These are phyloP conservation scores for Sebastes paucispinis DNA, from an alignment of 2,797 vertebrate genomes.

Conservation along the genomic window DNA sequence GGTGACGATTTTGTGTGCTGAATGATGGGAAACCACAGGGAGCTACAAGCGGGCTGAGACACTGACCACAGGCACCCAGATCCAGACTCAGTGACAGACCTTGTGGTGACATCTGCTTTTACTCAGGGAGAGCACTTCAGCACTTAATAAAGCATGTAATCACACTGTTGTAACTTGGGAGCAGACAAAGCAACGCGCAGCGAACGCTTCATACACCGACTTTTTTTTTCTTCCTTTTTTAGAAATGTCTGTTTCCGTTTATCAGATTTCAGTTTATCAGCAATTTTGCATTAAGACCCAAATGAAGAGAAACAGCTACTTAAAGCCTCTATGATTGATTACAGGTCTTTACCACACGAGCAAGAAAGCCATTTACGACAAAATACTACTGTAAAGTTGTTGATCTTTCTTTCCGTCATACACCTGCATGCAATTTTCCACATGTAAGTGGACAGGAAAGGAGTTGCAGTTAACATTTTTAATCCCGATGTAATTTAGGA, in stretches of 20 bases:
- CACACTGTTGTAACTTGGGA: slow-evolving; percentile 72
- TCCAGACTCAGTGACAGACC: slow-evolving; percentile 77
- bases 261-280: slow-evolving; percentile 61
- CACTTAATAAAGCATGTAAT: slow-evolving; percentile 85
- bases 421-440: slow-evolving; percentile 76
- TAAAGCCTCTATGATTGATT: slow-evolving; percentile 63
- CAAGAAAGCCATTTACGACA: slow-evolving; percentile 50
- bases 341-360: slow-evolving; percentile 44
- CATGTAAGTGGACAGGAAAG: slow-evolving; percentile 61
- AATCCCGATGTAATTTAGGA: slow-evolving; percentile 68
- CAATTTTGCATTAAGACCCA: slow-evolving; percentile 52
- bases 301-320: slow-evolving; percentile 62
- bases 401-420: slow-evolving; percentile 39
- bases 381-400: slow-evolving; percentile 54
- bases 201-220: slow-evolving; percentile 4
- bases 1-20: slow-evolving; percentile 59
- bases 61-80: slow-evolving; percentile 74
- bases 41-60: slow-evolving; percentile 62
- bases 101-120: slow-evolving; percentile 83
- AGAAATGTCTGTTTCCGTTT: slow-evolving; percentile 62
- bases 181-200: slow-evolving; percentile 64
- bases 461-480: slow-evolving; percentile 59
- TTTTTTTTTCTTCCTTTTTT: slow-evolving; percentile 30
- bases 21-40: slow-evolving; percentile 59
- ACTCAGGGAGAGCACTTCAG: slow-evolving; percentile 79